These are phyloP conservation scores for Archegozetes longisetosus DNA, from an alignment of 1,140 invertebrate species.

Conservation along the genomic window DNA sequence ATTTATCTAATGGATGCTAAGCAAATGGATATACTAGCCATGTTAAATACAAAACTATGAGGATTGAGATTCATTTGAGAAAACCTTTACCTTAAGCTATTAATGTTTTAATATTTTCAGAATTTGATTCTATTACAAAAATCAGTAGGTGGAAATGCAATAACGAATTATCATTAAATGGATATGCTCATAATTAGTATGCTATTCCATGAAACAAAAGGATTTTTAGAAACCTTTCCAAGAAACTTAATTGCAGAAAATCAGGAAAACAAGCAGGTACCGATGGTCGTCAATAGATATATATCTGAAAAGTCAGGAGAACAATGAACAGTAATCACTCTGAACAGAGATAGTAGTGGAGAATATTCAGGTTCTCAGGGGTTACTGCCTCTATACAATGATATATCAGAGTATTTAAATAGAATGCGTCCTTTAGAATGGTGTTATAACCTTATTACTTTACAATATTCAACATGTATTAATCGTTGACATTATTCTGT, in stretches of 20 bases:
- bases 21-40: not conserved
- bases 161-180: slow-evolving; percentile 13
- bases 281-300: not conserved
- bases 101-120: slow-evolving; percentile 5
- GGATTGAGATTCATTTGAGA: not conserved
- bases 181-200: not conserved
- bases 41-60: not conserved
- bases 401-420: not conserved
- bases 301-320: not conserved
- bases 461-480: not conserved
- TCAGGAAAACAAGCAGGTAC: not conserved
- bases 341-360: not conserved
- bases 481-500: not conserved
- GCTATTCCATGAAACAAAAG: not conserved
- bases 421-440: not conserved
- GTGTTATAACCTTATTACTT: not conserved
- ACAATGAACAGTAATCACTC: slow-evolving; percentile 17
- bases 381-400: not conserved
- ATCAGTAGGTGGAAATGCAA: slow-evolving; percentile 9
- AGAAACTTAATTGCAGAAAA: not conserved
- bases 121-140: slow-evolving; percentile 18
- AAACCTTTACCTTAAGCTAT: not conserved
- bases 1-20: slow-evolving; percentile 3
- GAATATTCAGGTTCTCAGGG: slow-evolving; percentile 11
- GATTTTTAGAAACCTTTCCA: slow-evolving; percentile 3